Evolutionary conservation across 53 echinoderm and acorn worm species (phyloP).

Genomic region (Antedon mediterranea): DNA sequence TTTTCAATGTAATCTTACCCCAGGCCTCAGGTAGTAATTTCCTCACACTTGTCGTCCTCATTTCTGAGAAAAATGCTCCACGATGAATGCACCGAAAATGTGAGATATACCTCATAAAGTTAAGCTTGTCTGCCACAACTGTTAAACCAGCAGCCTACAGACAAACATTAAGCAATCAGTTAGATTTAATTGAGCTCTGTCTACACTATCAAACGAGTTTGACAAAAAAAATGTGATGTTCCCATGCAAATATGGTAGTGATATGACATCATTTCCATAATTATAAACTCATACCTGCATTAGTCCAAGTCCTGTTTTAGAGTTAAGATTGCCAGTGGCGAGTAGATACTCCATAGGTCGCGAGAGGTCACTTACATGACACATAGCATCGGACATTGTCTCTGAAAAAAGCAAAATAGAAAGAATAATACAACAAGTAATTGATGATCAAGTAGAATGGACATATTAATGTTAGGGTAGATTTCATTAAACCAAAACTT

Average conservation of each 20-base stretch:
- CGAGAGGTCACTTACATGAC: slow-evolving; percentile 23
- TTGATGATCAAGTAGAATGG: too few relatives aligned
- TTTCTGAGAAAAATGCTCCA: slow-evolving; percentile 80
- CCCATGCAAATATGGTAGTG: too few relatives aligned
- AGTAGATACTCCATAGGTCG: slow-evolving; percentile 76
- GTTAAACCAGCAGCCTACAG: slow-evolving; percentile 59
- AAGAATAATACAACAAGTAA: too few relatives aligned
- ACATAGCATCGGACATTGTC: not conserved
- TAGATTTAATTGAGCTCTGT: too few relatives aligned
- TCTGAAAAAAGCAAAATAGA: not conserved
- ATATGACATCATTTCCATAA: too few relatives aligned
- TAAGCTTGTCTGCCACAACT: slow-evolving; percentile 85
- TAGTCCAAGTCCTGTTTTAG: slow-evolving; percentile 81
- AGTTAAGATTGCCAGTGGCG: slow-evolving; percentile 71
- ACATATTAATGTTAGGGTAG: too few relatives aligned
- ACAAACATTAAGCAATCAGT: not conserved
- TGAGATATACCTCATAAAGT: slow-evolving; percentile 83
- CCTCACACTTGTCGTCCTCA: slow-evolving; percentile 77
- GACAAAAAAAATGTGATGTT: too few relatives aligned
- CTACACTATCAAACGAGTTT: too few relatives aligned
- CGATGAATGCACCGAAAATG: slow-evolving; percentile 92
- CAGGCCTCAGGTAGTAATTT: slow-evolving; percentile 91
- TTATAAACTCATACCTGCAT: slow-evolving; percentile 69
- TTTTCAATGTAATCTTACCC: slow-evolving; percentile 34
- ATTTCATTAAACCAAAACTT: not conserved